Conservation (phyloP, 2,888 invertebrate species). For the Philereme vetulata region DNA sequence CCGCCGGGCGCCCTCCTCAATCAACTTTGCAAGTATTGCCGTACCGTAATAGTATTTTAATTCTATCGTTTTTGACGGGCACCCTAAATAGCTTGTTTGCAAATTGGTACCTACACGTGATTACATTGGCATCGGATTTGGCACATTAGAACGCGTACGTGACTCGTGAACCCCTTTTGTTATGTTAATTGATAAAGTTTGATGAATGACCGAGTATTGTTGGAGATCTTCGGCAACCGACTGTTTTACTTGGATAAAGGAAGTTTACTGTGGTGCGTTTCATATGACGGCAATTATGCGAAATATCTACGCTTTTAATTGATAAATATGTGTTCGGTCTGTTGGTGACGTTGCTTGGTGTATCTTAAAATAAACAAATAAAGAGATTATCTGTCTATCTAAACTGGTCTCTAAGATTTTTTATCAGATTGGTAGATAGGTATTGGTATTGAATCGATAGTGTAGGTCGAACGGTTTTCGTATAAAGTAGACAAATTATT, state of each 20-base stretch:
- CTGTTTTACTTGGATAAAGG: not conserved
- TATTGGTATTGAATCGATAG: too few species aligned
- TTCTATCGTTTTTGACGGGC: slow-evolving; percentile 76
- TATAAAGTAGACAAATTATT: too few species aligned
- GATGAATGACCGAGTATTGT: slow-evolving; percentile 22
- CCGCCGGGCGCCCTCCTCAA: slow-evolving; percentile 55
- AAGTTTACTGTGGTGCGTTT: not conserved
- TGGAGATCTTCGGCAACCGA: not conserved
- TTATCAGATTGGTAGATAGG: too few species aligned
- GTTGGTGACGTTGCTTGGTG: not conserved
- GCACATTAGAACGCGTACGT: slow-evolving; percentile 41
- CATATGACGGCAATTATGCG: not conserved
- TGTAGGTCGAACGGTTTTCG: too few species aligned
- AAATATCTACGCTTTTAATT: too few species aligned
- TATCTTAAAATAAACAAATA: not conserved
- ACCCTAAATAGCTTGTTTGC: slow-evolving; percentile 71
- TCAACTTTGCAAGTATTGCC: slow-evolving; percentile 69
- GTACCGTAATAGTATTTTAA: slow-evolving; percentile 80
- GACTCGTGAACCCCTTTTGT: slow-evolving; percentile 22
- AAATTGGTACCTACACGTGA: slow-evolving; percentile 64
- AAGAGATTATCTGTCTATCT: too few species aligned
- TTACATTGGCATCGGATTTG: slow-evolving; percentile 46
- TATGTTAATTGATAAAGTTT: slow-evolving; percentile 43
- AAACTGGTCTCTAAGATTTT: too few species aligned
- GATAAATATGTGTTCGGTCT: too few species aligned